Percentiles rank a stretch among this genome's conserved stretches.
Evolutionary conservation across 2,113 vertebrate species (phyloP).

Genomic region (Hepsetus odoe): DNA sequence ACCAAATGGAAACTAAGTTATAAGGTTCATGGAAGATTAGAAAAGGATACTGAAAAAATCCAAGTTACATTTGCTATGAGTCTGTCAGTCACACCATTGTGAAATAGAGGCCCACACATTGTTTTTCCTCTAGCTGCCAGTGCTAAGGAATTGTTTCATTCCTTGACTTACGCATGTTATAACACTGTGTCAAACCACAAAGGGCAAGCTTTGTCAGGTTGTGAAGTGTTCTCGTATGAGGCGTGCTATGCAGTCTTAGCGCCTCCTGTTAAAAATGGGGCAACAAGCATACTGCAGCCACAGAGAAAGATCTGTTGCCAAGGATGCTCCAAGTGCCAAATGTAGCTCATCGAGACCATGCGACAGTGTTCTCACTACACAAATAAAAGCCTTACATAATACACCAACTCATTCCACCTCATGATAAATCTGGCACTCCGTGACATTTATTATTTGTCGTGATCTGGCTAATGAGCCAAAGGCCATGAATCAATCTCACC

Average conservation of each 20-base stretch:
- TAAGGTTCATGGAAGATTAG: slow-evolving; percentile 9
- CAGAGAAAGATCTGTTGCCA: slow-evolving; percentile 25
- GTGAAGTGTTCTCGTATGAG: slow-evolving; percentile 28
- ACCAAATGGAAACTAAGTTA: not conserved
- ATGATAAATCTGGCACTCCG: slow-evolving; percentile 56
- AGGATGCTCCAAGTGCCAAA: slow-evolving; percentile 51
- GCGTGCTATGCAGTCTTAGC: slow-evolving; percentile 24
- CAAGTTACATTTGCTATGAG: slow-evolving; percentile 46
- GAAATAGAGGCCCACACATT: slow-evolving; percentile 60
- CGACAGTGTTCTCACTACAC: slow-evolving; percentile 65
- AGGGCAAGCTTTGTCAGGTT: slow-evolving; percentile 22
- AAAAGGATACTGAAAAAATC: slow-evolving; percentile 13
- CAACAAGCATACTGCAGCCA: slow-evolving; percentile 21
- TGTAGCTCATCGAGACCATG: slow-evolving; percentile 59
- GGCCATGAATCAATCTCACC: slow-evolving; percentile 27
- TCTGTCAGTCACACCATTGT: slow-evolving; percentile 55
- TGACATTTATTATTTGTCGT: slow-evolving; percentile 41
- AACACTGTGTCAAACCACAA: slow-evolving; percentile 45
- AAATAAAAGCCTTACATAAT: slow-evolving; percentile 61
- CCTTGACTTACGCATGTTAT: slow-evolving; percentile 58
- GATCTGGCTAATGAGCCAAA: slow-evolving; percentile 39
- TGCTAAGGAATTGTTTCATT: slow-evolving; percentile 58
- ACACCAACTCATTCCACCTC: slow-evolving; percentile 48
- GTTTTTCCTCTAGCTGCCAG: slow-evolving; percentile 55
- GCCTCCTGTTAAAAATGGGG: slow-evolving; percentile 38